Percentiles rank a stretch among this genome's conserved stretches.
phyloP scores from a whole-genome alignment of 2,797 vertebrate species.

The Microcaecilia unicolor region DNA sequence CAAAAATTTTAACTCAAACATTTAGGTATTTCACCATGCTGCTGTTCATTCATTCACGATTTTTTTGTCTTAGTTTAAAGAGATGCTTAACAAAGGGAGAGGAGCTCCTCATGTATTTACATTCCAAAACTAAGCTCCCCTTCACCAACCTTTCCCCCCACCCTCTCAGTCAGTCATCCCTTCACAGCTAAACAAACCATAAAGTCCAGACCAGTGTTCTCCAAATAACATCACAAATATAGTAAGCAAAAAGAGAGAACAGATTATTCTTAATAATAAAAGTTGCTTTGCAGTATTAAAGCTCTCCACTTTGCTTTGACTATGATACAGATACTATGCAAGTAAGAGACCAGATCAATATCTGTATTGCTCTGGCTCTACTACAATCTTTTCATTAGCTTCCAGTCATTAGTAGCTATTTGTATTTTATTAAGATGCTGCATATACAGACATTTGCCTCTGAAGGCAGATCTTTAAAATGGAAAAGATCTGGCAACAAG shows the following conservation, averaged over 20 bases:
- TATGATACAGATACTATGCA: slow-evolving; percentile 13
- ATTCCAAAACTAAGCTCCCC: slow-evolving; percentile 66
- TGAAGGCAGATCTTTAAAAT: too few relatives aligned
- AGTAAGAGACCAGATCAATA: slow-evolving; percentile 21
- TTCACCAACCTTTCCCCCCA: slow-evolving; percentile 23
- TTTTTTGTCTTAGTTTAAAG: slow-evolving; percentile 73
- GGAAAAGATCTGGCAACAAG: too few relatives aligned
- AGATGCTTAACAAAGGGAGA: slow-evolving; percentile 67
- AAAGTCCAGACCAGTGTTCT: slow-evolving; percentile 48
- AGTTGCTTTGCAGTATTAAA: slow-evolving; percentile 22
- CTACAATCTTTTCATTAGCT: slow-evolving; percentile 13
- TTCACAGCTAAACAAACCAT: slow-evolving; percentile 62
- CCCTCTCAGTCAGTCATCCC: slow-evolving; percentile 58
- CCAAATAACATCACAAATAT: slow-evolving; percentile 42
- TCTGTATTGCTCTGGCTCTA: slow-evolving; percentile 20
- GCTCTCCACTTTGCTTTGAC: slow-evolving; percentile 24
- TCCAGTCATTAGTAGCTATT: slow-evolving; percentile 12
- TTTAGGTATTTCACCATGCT: slow-evolving; percentile 68
- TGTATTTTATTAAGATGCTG: not conserved
- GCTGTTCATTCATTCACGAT: slow-evolving; percentile 66
- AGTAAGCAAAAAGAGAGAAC: slow-evolving; percentile 23
- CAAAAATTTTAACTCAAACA: slow-evolving; percentile 65
- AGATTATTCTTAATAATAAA: slow-evolving; percentile 18
- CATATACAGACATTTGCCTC: too few relatives aligned
- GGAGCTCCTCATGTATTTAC: slow-evolving; percentile 64